Evolutionary conservation across 2,888 invertebrate species (phyloP).

Genomic region (Cephalotes varians): DNA sequence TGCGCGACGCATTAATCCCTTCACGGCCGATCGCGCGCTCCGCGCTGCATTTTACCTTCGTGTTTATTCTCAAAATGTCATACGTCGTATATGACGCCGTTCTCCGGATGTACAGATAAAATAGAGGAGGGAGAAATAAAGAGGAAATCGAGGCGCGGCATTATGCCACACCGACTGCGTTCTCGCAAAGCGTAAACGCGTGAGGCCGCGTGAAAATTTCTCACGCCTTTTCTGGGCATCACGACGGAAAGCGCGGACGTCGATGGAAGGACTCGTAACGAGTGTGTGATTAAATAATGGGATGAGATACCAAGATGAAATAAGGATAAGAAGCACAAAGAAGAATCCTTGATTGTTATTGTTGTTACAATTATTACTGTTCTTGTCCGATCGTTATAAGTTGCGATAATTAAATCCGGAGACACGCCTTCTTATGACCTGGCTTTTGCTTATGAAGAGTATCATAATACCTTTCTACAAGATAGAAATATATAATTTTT

Average conservation of each 20-base stretch:
- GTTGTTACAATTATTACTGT: slow-evolving; percentile 13
- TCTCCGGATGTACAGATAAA: neutral
- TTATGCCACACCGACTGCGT: slow-evolving; percentile 18
- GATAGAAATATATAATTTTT: neutral
- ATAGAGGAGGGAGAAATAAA: neutral
- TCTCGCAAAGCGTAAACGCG: neutral
- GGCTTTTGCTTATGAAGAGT: neutral
- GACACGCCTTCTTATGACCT: neutral
- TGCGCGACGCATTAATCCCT: slow-evolving; percentile 34
- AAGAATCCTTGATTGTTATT: neutral
- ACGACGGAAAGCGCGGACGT: neutral
- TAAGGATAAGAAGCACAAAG: slow-evolving; percentile 7
- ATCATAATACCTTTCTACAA: neutral
- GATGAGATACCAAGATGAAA: slow-evolving; percentile 11
- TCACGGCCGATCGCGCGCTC: neutral
- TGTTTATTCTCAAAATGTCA: slow-evolving; percentile 33
- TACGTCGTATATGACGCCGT: neutral
- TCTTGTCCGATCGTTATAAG: neutral
- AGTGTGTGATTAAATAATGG: slow-evolving; percentile 20
- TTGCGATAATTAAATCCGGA: neutral
- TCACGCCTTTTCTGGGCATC: neutral
- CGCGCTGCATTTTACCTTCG: slow-evolving; percentile 27
- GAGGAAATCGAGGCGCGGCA: neutral
- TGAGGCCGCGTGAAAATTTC: slow-evolving; percentile 43
- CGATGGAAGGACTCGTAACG: slow-evolving; percentile 6